Conservation (phyloP, 2,888 invertebrate genomes). For the Chrysodeixis includens region DNA sequence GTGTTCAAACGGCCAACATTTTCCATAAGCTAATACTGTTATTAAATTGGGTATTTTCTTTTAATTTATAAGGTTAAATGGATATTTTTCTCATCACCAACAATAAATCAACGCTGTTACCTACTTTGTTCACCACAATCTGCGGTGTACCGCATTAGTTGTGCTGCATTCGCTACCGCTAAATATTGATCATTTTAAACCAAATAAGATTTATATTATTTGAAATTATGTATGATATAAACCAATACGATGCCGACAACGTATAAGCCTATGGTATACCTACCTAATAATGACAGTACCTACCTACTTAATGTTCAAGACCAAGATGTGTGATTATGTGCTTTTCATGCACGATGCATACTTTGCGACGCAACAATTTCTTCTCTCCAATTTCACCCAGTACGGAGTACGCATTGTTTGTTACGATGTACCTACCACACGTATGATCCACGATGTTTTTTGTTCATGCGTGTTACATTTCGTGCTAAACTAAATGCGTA, state of each 20-base stretch:
- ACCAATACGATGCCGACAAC: background rate
- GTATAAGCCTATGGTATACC: background rate
- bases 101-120: background rate
- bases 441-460: constrained; percentile 14
- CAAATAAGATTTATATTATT: background rate
- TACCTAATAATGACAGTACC: background rate
- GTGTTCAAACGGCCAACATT: no score
- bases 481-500: constrained; percentile 27
- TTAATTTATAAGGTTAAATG: background rate
- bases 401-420: constrained; percentile 16
- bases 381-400: constrained; percentile 45
- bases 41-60: background rate
- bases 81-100: background rate
- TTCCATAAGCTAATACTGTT: no score
- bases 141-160: background rate
- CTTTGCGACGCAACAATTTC: constrained; percentile 45
- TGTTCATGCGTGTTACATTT: constrained; percentile 18
- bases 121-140: background rate
- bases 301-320: background rate
- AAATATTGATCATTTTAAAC: background rate
- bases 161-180: background rate
- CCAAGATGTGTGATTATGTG: constrained; percentile 5
- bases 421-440: constrained; percentile 29
- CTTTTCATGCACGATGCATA: constrained; percentile 35
- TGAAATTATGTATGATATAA: background rate